Base-by-base conservation (phyloP, 2,113 vertebrate species). In the Heterochromis multidens region DNA sequence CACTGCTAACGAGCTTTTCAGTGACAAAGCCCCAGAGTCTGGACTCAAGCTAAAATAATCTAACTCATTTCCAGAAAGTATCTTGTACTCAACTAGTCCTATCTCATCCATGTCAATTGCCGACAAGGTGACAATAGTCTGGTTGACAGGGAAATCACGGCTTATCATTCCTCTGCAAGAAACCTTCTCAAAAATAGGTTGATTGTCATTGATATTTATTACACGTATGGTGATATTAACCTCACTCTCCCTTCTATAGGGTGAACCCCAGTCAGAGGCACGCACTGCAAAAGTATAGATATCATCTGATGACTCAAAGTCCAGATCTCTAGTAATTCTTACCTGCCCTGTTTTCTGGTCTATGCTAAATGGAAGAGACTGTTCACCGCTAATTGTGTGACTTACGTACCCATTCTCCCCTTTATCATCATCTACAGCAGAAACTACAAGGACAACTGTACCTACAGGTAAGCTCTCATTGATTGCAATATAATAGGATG, bases 181-280 rank as follows among this genome's bases (percentile, higher is more conserved):
- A 67, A 98, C 95, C 86, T 96, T 98, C 92, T 99, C 99, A 95
- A 99, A 99, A 63, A 98, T 94, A 4, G 99, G 99, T 43, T 94
- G 96, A 91, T 99, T 99, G 94, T 99, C 99, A 0, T 99, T 99
- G 65, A 98, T 94, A 40, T 99, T 99, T 40, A 97, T 94, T 58
- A 99, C 87, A 77, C 96, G 96, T 65, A 99, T 94, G 1, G 98
- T 99, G 77, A 99, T 96, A 46, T 99, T 99, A 21, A 98, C 97
- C 82, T 99, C 98, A 0, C 92, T 98, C 91, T 99, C 99, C 0
- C 97, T 96, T 80, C 99, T 96, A 84, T 98, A 99, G 0, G 99
- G 99, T 1, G 97, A 97, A 25, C 99, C 99, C 98, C 99, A 99
- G 89, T 99, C 99, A 0, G 99, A 99, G 27, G 98, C 98, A 65